Conservation (phyloP, 2,113 vertebrate species). For the Strigops habroptila region DNA sequence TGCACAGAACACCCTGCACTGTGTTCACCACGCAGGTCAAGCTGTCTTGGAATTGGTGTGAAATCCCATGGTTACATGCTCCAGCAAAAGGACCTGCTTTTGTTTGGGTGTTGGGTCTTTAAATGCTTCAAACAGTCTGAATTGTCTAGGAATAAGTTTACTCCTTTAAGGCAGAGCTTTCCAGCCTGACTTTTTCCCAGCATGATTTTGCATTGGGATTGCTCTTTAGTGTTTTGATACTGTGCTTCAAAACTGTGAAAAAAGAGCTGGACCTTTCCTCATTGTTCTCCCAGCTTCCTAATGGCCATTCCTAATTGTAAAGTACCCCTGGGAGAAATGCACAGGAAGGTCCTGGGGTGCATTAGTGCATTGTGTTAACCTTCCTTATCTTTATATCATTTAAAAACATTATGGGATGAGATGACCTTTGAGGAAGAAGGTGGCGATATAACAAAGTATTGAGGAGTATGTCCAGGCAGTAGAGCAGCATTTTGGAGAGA, state of each 20-base stretch:
- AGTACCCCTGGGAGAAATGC: neutral
- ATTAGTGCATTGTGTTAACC: neutral
- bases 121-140: neutral
- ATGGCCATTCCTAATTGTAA: neutral
- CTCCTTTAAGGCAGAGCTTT: neutral
- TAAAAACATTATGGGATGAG: neutral
- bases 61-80: neutral
- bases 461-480: neutral
- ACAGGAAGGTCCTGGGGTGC: neutral
- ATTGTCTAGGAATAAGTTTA: neutral
- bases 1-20: neutral
- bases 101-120: neutral
- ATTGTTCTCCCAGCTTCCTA: conserved; percentile 31
- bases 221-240: neutral
- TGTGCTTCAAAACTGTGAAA: neutral
- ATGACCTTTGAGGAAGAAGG: neutral
- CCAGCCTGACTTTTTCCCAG: neutral
- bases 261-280: neutral
- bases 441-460: neutral
- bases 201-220: neutral
- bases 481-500: neutral
- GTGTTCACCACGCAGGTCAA: neutral
- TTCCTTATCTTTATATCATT: conserved; percentile 8
- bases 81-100: neutral
- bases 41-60: neutral